Percentiles rank a stretch among this genome's conserved stretches.
Evolutionary conservation across 2,113 vertebrate genomes (phyloP).

Genomic region (Rhipidura dahli): DNA sequence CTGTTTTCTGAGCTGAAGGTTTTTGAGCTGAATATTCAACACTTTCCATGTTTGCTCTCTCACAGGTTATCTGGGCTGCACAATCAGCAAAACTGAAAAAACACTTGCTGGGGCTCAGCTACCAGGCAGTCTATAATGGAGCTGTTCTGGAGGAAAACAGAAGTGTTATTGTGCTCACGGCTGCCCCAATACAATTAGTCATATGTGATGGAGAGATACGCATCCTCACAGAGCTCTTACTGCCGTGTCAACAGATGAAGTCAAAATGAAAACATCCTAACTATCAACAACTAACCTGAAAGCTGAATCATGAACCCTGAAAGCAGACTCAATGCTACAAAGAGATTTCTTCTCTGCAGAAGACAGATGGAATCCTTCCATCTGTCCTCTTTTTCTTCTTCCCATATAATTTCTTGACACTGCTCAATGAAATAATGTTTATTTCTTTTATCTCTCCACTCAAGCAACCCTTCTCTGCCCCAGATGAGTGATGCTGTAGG

Average conservation of each 20-base stretch:
- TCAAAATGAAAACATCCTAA: slow-evolving; percentile 43
- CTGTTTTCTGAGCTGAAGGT: neutral
- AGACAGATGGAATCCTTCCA: neutral
- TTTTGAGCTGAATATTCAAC: slow-evolving; percentile 14
- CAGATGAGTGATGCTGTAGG: neutral
- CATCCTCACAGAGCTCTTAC: neutral
- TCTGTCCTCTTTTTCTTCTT: neutral
- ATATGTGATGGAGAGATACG: slow-evolving; percentile 33
- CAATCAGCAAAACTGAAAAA: slow-evolving; percentile 51
- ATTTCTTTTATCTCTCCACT: neutral
- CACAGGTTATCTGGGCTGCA: slow-evolving; percentile 41
- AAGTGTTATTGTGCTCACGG: neutral
- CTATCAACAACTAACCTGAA: slow-evolving; percentile 9
- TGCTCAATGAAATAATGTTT: neutral
- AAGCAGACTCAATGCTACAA: neutral
- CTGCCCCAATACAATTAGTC: slow-evolving; percentile 52
- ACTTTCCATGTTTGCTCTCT: slow-evolving; percentile 37
- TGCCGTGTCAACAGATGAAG: slow-evolving; percentile 23
- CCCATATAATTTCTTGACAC: neutral
- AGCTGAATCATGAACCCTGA: slow-evolving; percentile 22
- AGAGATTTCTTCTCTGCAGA: neutral
- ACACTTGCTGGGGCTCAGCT: neutral
- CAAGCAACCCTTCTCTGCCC: neutral
- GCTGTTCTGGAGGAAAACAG: slow-evolving; percentile 31
- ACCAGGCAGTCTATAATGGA: slow-evolving; percentile 37